A percentile compares a stretch with the other conserved stretches of the same genome.
Evolutionary conservation across 2,888 invertebrate species (phyloP).

Genomic region (Tenthredo scrophulariae): DNA sequence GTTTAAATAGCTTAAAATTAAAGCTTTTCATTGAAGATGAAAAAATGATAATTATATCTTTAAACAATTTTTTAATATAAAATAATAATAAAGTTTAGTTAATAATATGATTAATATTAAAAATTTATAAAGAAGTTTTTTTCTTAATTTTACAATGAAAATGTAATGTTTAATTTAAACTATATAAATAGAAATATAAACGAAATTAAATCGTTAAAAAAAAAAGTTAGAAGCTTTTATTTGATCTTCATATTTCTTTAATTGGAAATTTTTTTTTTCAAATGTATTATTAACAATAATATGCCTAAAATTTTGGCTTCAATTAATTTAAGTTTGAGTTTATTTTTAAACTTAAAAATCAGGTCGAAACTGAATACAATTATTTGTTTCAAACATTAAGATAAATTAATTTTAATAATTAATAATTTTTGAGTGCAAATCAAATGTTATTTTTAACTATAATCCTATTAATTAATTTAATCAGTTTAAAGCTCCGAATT

Average conservation of each 20-base stretch:
- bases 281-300: slow-evolving; percentile 85
- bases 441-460: slow-evolving; percentile 79
- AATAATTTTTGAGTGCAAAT: slow-evolving; percentile 79
- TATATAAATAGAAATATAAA: slow-evolving; percentile 82
- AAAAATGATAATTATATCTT: slow-evolving; percentile 12
- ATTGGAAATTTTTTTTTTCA: slow-evolving; percentile 81
- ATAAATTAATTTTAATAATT: slow-evolving; percentile 73
- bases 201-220: slow-evolving; percentile 79
- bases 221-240: slow-evolving; percentile 84
- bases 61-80: too few species aligned
- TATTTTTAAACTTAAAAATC: slow-evolving; percentile 75
- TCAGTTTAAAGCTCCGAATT: slow-evolving; percentile 83
- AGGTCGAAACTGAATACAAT: slow-evolving; percentile 81
- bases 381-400: slow-evolving; percentile 78
- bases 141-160: slow-evolving; percentile 83
- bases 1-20: slow-evolving; percentile 61
- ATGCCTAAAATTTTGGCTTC: slow-evolving; percentile 83
- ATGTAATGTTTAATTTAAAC: slow-evolving; percentile 84
- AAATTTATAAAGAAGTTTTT: slow-evolving; percentile 65
- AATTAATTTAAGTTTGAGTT: slow-evolving; percentile 79
- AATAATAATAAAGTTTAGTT: too few species aligned
- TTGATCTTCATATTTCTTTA: slow-evolving; percentile 81
- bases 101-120: too few species aligned
- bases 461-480: slow-evolving; percentile 73
- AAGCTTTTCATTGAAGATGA: slow-evolving; percentile 46